These are phyloP conservation scores for Lysiphlebus fabarum DNA, from an alignment of 1,140 invertebrate species.

Conservation along the genomic window DNA sequence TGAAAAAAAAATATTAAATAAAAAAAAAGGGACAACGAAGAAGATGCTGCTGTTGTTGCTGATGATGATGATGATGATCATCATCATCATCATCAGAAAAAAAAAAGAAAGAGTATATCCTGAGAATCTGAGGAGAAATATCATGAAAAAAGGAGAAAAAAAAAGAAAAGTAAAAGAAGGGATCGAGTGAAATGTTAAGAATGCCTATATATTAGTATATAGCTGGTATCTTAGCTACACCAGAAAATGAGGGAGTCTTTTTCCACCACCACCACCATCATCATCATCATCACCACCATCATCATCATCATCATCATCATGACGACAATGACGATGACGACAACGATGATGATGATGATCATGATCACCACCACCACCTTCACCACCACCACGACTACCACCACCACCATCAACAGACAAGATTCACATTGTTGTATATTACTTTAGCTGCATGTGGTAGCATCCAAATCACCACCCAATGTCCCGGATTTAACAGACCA, in stretches of 20 bases:
- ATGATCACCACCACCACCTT: background rate
- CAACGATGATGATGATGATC: too few relatives aligned
- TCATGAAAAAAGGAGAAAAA: conserved; percentile 6
- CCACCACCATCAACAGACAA: background rate
- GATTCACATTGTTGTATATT: background rate
- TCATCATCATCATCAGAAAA: too few relatives aligned
- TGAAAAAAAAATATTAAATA: conserved; percentile 20
- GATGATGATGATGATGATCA: too few relatives aligned
- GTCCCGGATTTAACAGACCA: conserved; percentile 28
- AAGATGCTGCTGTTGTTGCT: background rate
- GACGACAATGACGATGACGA: too few relatives aligned
- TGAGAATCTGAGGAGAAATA: conserved; percentile 3
- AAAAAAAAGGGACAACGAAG: conserved; percentile 8
- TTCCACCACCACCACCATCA: conserved; percentile 25
- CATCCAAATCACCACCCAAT: conserved; percentile 27
- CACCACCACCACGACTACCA: conserved; percentile 1
- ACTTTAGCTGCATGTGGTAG: background rate
- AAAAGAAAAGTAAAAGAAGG: conserved; percentile 15
- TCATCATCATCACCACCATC: conserved; percentile 23
- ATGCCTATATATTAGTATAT: conserved; percentile 30
- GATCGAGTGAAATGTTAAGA: conserved; percentile 28
- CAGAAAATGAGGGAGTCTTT: too few relatives aligned
- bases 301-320: conserved; percentile 21
- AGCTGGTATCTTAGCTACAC: conserved; percentile 20
- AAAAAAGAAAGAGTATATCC: background rate